Percentiles rank a stretch among this genome's conserved stretches.
phyloP scores from a whole-genome alignment of 1,140 invertebrate genomes.

The Cecropterus lyciades region DNA sequence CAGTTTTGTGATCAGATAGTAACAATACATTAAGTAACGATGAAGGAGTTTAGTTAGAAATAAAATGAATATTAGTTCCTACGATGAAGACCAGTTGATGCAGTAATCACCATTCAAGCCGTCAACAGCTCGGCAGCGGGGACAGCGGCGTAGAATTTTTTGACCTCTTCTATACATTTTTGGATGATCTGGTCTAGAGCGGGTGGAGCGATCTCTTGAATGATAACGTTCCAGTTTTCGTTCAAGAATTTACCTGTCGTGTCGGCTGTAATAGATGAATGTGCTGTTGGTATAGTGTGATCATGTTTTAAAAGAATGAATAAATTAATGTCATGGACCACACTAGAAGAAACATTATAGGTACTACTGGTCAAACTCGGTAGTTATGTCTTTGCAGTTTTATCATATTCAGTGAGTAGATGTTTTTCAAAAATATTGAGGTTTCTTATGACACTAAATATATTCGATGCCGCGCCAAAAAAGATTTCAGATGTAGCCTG shows the following conservation, averaged over 20 bases:
- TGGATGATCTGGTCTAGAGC: slow-evolving; percentile 71
- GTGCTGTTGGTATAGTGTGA: slow-evolving; percentile 30
- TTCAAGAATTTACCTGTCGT: slow-evolving; percentile 74
- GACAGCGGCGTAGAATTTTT: slow-evolving; percentile 61
- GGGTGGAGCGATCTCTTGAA: slow-evolving; percentile 76
- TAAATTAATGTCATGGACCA: no score
- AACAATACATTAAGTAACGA: background rate
- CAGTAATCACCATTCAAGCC: slow-evolving; percentile 57
- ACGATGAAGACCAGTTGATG: background rate
- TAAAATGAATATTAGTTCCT: background rate
- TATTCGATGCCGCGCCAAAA: no score
- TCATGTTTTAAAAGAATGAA: background rate
- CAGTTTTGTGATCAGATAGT: background rate
- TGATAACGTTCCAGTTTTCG: slow-evolving; percentile 77
- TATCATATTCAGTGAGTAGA: no score
- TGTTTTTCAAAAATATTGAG: no score
- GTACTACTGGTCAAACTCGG: no score
- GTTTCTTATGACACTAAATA: no score
- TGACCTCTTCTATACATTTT: slow-evolving; percentile 66
- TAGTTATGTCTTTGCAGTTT: no score
- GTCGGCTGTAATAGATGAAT: slow-evolving; percentile 67
- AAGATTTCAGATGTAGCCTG: no score
- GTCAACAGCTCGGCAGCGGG: slow-evolving; percentile 59
- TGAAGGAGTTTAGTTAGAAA: background rate
- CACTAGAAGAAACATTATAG: no score